A percentile compares a stretch with the other conserved stretches of the same genome.
Evolutionary conservation across 2,113 vertebrate genomes (phyloP).

Genomic region (Gymnogyps californianus): DNA sequence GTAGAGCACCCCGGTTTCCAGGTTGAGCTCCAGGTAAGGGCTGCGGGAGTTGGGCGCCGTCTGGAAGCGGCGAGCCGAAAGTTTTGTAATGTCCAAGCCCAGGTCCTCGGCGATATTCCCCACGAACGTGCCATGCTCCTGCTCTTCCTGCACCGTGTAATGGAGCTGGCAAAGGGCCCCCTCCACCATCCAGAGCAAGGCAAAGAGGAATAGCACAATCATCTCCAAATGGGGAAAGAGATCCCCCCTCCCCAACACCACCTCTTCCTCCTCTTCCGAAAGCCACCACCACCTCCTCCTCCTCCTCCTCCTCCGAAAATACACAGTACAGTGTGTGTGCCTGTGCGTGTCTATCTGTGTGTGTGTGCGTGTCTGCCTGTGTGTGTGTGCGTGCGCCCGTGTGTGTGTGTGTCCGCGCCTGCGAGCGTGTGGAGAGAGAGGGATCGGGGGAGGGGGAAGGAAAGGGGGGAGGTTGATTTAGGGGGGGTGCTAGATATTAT

Average conservation of each 20-base stretch:
- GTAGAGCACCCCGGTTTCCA: constrained; percentile 91
- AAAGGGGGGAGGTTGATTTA: neutral
- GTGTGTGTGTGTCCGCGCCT: neutral
- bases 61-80: constrained; percentile 92
- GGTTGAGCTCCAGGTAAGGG: constrained; percentile 94
- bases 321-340: neutral
- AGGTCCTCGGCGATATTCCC: constrained; percentile 98
- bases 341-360: neutral
- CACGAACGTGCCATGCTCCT: constrained; percentile 95
- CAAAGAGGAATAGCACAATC: constrained; percentile 84
- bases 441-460: neutral
- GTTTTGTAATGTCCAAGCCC: constrained; percentile 97
- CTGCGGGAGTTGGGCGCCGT: constrained; percentile 90
- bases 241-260: constrained; percentile 65
- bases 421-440: constrained; percentile 7
- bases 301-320: constrained; percentile 35
- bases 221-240: constrained; percentile 84
- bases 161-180: constrained; percentile 89
- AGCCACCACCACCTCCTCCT: constrained; percentile 8
- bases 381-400: too few relatives aligned
- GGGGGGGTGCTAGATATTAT: constrained; percentile 36
- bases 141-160: constrained; percentile 96
- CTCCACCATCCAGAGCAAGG: constrained; percentile 84
- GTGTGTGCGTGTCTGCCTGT: neutral
- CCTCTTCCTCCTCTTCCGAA: constrained; percentile 48